phyloP scores from a whole-genome alignment of 2,888 invertebrate genomes.

The Drosophila phalerata region DNA sequence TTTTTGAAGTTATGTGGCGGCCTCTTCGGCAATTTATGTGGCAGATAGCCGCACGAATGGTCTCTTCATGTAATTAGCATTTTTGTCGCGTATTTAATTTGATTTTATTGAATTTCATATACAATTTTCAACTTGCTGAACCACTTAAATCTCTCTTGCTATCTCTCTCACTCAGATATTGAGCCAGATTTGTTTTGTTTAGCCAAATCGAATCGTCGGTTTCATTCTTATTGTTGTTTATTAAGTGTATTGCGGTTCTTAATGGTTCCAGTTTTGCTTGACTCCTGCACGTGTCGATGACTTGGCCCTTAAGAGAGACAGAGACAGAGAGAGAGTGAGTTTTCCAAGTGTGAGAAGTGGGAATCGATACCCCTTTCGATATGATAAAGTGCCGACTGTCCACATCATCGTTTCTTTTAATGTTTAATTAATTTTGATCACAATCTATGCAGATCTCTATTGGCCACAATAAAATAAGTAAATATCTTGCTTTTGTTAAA shows the following conservation, averaged over 20 bases:
- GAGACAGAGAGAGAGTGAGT: neutral
- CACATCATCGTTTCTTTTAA: conserved; percentile 64
- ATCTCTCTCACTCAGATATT: neutral
- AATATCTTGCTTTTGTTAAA: conserved; percentile 36
- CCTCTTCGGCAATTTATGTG: conserved; percentile 58
- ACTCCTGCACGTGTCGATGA: conserved; percentile 40
- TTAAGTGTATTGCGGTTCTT: conserved; percentile 24
- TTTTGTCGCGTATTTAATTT: conserved; percentile 79
- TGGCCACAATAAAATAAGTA: conserved; percentile 41
- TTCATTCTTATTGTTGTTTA: conserved; percentile 8
- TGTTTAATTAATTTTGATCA: conserved; percentile 72
- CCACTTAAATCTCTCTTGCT: conserved; percentile 61
- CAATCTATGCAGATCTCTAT: conserved; percentile 61
- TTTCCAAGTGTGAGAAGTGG: conserved; percentile 13
- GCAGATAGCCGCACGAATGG: conserved; percentile 26
- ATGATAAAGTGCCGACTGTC: conserved; percentile 64
- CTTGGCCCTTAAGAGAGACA: neutral
- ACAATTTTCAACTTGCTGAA: conserved; percentile 74
- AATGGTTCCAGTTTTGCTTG: conserved; percentile 45
- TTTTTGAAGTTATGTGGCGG: conserved; percentile 48
- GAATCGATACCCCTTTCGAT: conserved; percentile 13
- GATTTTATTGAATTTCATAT: conserved; percentile 78
- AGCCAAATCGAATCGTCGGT: conserved; percentile 35
- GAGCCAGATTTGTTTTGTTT: conserved; percentile 41
- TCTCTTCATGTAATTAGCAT: conserved; percentile 66